phyloP scores from a whole-genome alignment of 2,888 invertebrate genomes.

The Amblyjoppa proteus region DNA sequence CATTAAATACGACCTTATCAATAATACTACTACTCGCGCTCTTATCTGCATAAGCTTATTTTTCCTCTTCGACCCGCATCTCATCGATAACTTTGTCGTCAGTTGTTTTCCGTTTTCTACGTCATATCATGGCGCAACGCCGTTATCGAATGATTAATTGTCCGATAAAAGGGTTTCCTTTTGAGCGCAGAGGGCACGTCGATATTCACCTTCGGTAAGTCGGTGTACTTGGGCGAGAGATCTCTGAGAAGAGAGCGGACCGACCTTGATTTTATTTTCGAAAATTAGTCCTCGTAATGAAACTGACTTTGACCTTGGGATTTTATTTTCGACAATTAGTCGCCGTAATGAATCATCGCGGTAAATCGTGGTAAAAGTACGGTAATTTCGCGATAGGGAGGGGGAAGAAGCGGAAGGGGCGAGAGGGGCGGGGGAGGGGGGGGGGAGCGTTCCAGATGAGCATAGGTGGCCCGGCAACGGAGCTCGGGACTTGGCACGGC shows the following conservation, averaged over 20 bases:
- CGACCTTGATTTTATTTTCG: background rate
- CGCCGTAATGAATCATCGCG: background rate
- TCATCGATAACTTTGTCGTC: slow-evolving; percentile 27
- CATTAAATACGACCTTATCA: slow-evolving; percentile 37
- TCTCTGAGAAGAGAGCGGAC: too few relatives aligned
- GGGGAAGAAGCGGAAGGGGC: background rate
- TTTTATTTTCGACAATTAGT: slow-evolving; percentile 6
- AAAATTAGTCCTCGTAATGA: background rate
- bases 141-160: slow-evolving; percentile 19
- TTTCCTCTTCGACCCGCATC: slow-evolving; percentile 25
- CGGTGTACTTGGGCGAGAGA: background rate
- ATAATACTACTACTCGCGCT: slow-evolving; percentile 32
- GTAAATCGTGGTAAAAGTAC: background rate
- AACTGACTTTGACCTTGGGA: background rate
- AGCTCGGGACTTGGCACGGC: slow-evolving; percentile 25
- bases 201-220: background rate
- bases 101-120: slow-evolving; percentile 3
- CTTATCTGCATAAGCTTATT: slow-evolving; percentile 45
- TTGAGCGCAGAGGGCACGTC: background rate
- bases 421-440: background rate
- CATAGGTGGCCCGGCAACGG: background rate
- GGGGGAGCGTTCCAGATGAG: background rate
- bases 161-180: background rate
- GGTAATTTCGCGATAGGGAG: background rate
- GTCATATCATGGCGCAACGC: slow-evolving; percentile 20